Base-by-base conservation (phyloP, 2,888 invertebrate genomes). In the Polydesmus complanatus region DNA sequence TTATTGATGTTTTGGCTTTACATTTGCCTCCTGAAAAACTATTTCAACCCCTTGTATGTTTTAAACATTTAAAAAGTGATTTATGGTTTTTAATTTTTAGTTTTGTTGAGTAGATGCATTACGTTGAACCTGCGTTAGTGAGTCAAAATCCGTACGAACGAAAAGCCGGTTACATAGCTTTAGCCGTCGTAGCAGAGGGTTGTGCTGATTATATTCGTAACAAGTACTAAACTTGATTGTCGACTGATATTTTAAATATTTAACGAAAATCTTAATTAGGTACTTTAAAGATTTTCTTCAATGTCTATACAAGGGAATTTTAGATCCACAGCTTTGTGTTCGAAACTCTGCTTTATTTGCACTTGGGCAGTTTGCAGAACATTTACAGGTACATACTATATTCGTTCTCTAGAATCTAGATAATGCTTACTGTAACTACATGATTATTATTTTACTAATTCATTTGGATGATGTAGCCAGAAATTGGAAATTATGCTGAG, bases 291-390 rank as follows among this genome's bases (percentile, higher is more conserved):
- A 79, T 3, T 83, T 86, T 71, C 72, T 88, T 57, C 80, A 82
- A 66, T 83, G 83, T 66, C 82, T 86, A 18, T 83, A 83, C 70
- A 77, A 79, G 61, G 88, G 87, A 22, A 83, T 88, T 55, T 78
- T 77, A 48, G 83, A 85, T 72, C 73, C 77, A 0, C 77, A 79
- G 62, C 75, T 80, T 0, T 75, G 81, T 8, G 86, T 88, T 3
- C 78, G 85, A 56, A 85, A 85, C 72, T 83, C 85, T 1, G 86
- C 87, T 0, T 79, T 88, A 54, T 88, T 85, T 74, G 84, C 87
- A 0, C 75, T 88, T 2, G 88, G 87, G 0, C 87, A 88, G 72
- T 88, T 87, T 73, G 83, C 87, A 0, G 88, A 88, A 71, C 81
- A 83, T 74, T 74, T 88, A 55, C 87, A 84, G 74, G 80, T 80